Evolutionary conservation across 2,113 vertebrate species (phyloP), one percentile per base, ranked within the genome.

Genomic region (Hucho hucho): DNA sequence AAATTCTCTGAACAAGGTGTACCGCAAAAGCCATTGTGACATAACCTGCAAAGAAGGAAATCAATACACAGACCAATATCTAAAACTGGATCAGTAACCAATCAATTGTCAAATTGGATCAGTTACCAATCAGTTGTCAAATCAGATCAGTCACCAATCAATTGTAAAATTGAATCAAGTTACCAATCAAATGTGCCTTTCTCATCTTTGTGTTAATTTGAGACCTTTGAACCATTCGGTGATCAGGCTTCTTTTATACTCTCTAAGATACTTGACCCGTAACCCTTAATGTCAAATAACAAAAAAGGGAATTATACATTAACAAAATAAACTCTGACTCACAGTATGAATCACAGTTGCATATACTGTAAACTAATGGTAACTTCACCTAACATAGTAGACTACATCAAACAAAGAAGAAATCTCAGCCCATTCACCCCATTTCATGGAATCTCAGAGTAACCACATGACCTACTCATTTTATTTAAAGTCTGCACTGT

Each of bases 281-380:
- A 16, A 32, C 25, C 47, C 12, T 6, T 26, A 26, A 28, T 2
- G 14, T 64, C 22, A 25, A 3, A 13, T 64, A 13, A 24, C 59
- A 6, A 26, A 64, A 66, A 66, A 66, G 14, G 24, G 25, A 66
- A 20, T 28, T 32, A 16, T 26, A 32, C 26, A 79, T 82, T 72
- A 78, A 61, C 77, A 72, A 77, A 7, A 66, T 66, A 78, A 83
- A 70, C 49, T 25, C 61, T 74, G 43, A 74, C 46, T 66, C 64
- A 32, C 28, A 64, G 25, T 32, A 32, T 66, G 64, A 66, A 66
- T 66, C 28, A 66, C n/a, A 28, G 22, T 26, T 66, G 64, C 18
- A 6, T 29, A 18, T 18, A 66, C 3, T 12, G 18, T 16, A 66
- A 66, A 66, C 1, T 14, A 47, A 9, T 47, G 11, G 46, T 47